Evolutionary conservation across 2,888 invertebrate species (phyloP), one percentile per base, ranked within the genome.

Genomic region (Rhingia campestris): DNA sequence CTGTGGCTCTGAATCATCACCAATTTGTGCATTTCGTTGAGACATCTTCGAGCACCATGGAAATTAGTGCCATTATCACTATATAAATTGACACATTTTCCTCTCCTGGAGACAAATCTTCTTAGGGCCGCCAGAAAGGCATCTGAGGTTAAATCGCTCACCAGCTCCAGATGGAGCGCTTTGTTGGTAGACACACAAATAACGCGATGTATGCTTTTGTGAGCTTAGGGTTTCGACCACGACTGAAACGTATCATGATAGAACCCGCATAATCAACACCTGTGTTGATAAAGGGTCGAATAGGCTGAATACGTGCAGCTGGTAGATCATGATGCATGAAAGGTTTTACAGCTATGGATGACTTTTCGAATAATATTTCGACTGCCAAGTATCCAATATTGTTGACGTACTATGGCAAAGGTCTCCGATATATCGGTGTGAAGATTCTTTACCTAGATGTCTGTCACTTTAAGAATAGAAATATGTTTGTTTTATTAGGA

Each of bases 141-240:
- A n/a, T 43, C 54, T 6, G 64, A 56, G 3, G 81, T 76, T 3
- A 76, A 14, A 37, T 80, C 80, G 51, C 59, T 59, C 6, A 79
- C 73, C n/a, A 73, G 3, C 35, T 80, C 73, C 7, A 80, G 41
- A 49, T 67, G 49, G 14, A 80, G n/a, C 4, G 81, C 47, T 82
- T 73, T 1, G 80, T 77, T 3, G 74, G 45, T 7, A 84, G 49
- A 33, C 75, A 82, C n/a, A 56, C 63, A 41, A 82, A 82, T 41
- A 75, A 43, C 7, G 72, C 72, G 10, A 82, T 61, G 35, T 70
- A 75, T 4, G 58, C 70, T 30, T 81, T 81, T 14, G 35, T 30
- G 4, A 33, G 10, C 64, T 43, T 70, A 2, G 70, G 53, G 6
- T 33, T 54, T 1, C 77, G 22, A 10, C 49, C 58, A 32, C 41